These are phyloP conservation scores for Loriculus beryllinus DNA, from an alignment of 2,797 vertebrate genomes.

Conservation along the genomic window DNA sequence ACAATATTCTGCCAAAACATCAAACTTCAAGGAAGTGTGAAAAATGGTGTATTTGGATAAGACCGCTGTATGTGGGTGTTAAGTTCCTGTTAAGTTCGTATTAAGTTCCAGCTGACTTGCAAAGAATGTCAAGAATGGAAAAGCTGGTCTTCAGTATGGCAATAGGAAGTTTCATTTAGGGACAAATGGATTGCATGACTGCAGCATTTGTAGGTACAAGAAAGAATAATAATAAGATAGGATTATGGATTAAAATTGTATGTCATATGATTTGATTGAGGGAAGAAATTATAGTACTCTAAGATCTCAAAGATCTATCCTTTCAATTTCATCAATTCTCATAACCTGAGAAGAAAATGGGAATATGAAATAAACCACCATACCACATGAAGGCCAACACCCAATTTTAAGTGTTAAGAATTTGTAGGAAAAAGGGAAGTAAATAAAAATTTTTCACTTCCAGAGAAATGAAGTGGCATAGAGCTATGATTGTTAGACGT, in stretches of 20 bases:
- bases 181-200: neutral
- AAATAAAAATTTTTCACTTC: neutral
- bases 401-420: neutral
- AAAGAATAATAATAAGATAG: neutral
- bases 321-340: neutral
- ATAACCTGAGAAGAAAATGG: neutral
- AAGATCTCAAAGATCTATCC: neutral
- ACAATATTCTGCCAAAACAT: neutral
- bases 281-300: neutral
- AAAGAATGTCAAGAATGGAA: slow-evolving; percentile 13
- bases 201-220: neutral
- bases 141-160: neutral
- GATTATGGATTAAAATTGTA: neutral
- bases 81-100: slow-evolving; percentile 3
- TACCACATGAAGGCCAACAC: neutral
- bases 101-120: slow-evolving; percentile 14
- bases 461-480: neutral
- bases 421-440: neutral
- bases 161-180: neutral
- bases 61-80: neutral
- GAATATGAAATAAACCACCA: neutral
- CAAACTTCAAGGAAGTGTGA: neutral
- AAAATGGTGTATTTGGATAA: neutral
- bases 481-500: neutral
- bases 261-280: neutral